Base-by-base conservation (phyloP, 2,888 invertebrate species). In the Dione juno region DNA sequence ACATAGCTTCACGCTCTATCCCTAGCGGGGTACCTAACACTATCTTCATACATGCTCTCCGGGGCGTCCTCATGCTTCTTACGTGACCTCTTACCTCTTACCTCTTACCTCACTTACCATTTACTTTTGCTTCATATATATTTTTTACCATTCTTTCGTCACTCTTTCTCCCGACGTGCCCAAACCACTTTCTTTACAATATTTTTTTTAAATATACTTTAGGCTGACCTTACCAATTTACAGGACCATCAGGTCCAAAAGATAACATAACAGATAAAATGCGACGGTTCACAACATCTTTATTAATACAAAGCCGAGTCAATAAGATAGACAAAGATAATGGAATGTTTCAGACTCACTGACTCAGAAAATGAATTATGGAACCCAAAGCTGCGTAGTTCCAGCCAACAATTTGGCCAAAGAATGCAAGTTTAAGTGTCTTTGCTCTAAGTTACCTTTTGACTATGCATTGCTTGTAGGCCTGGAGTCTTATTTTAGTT, bases 351-450 rank as follows among this genome's bases (percentile, higher is more conserved):
- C 68, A 68, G 72, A 75, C 57, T 70, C 75, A 71, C 66, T 75
- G 75, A 66, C 35, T 74, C 52, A 74, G 75, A 75, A 75, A 75
- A 74, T 75, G 75, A 75, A 74, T 74, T 75, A 75, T 75, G 75
- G 71, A 74, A 75, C 74, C 67, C 50, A 64, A 64, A 64, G 64
- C 40, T 64, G 40, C 64, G 64, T 64, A 50, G 16, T 52, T 64
- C 67, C 54, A 54, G 45, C 70, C 19, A 28, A 69, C 65, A 52
- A 68, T 68, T 48, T 70, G 68, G 40, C 13, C 5, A 37, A 28
- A 54, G 48, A 48, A 35, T 37, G 28, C 45, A 35, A n/a, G 19
- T 13, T 13, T 35, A 11, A 19, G 9, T 13, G 28, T 28, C 28
- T n/a, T 21, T 61, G 43, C 10, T 61, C 28, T 61, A 28, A 43